Evolutionary conservation across 1,140 invertebrate genomes (phyloP), one percentile per base, ranked within the genome.

Genomic region (Pseudobourletiella spinata): DNA sequence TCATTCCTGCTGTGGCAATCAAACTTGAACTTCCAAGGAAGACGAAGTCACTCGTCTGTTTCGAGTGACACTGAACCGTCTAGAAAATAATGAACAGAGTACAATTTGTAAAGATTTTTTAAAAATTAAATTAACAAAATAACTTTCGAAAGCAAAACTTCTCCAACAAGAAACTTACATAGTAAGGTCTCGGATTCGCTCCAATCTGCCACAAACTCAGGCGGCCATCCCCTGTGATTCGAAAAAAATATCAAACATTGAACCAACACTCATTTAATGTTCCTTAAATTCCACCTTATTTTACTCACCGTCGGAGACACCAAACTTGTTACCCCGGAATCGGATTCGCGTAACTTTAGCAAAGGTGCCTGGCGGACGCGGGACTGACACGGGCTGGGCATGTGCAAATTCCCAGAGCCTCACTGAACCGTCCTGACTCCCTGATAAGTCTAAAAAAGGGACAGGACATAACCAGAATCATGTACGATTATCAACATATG

Each of bases 261-360:
- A n/a, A n/a, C n/a, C n/a, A n/a, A n/a, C n/a, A n/a, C n/a, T n/a
- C n/a, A n/a, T n/a, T n/a, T n/a, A n/a, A n/a, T n/a, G n/a, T n/a
- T n/a, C n/a, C n/a, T n/a, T n/a, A n/a, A n/a, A n/a, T n/a, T n/a
- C n/a, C n/a, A n/a, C n/a, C n/a, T n/a, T n/a, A n/a, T n/a, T n/a
- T n/a, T 79, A 3, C 72, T 28, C 50, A 66, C 65, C 88, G 77
- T 98, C 95, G 26, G 89, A 88, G 1, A 95, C 91, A 24, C 94
- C 94, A 74, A 97, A 97, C 82, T 99, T 99, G 76, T 98, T 99
- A 44, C 96, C 96, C 74, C 98, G 94, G 76, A 98, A 99, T 50
- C 88, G 81, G 25, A 98, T 87, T 64, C 92, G 84, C 0, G 94
- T 97, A 14, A 99, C 95, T 81, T 98, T 99, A 20, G 95, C 95